These are phyloP conservation scores for Procambarus virginalis DNA, from an alignment of 1,140 invertebrate species.

Conservation along the genomic window DNA sequence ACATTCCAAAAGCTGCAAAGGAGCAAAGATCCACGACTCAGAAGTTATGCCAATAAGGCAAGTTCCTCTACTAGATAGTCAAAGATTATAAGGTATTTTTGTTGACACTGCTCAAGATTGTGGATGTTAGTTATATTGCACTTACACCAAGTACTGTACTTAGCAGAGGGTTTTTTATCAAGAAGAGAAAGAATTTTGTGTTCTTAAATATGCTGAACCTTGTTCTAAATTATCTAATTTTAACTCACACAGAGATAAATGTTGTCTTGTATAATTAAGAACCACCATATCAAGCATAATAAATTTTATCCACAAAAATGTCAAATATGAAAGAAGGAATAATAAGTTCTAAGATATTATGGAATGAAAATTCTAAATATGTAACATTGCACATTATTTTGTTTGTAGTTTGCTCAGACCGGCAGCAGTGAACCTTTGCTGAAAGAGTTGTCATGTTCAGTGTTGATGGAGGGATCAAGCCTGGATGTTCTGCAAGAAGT, in stretches of 20 bases:
- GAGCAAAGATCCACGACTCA: slow-evolving; percentile 37
- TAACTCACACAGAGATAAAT: not conserved
- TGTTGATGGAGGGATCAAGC: slow-evolving; percentile 40
- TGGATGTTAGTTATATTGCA: no score
- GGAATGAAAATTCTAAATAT: not conserved
- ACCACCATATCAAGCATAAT: no score
- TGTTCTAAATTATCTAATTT: no score
- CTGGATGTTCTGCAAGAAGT: slow-evolving; percentile 16
- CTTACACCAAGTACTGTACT: no score
- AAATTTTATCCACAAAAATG: no score
- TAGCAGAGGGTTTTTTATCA: no score
- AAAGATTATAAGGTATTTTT: not conserved
- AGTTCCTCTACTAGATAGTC: not conserved
- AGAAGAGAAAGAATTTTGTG: not conserved
- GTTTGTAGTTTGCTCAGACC: slow-evolving; percentile 40
- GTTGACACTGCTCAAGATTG: not conserved
- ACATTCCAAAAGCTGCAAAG: slow-evolving; percentile 39
- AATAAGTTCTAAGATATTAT: no score
- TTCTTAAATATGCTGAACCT: not conserved
- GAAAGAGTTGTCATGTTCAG: slow-evolving; percentile 10
- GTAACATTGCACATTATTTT: not conserved
- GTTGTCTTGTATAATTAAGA: no score
- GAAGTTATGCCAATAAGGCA: slow-evolving; percentile 44
- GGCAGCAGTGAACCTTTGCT: slow-evolving; percentile 28
- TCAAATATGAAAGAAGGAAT: no score